A percentile compares a stretch with the other conserved stretches of the same genome.
Conservation (phyloP, 2,113 vertebrate species). For the Synodontis membranacea region DNA sequence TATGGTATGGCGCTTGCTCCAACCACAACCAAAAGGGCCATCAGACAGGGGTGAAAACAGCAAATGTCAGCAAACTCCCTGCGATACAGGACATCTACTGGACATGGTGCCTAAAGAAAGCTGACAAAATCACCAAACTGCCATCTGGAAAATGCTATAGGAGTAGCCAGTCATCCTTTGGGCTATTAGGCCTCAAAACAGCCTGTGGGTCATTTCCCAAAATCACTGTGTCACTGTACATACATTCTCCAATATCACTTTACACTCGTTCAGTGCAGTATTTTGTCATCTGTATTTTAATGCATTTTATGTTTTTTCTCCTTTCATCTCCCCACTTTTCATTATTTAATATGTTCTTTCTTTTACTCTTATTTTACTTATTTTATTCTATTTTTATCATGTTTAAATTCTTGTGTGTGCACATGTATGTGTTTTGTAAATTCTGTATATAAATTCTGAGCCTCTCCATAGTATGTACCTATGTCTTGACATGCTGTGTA, state of each 20-base stretch:
- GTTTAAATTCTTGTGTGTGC: background rate
- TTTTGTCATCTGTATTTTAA: background rate
- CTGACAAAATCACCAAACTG: background rate
- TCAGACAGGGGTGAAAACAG: background rate
- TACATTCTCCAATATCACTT: background rate
- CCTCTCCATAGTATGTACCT: background rate
- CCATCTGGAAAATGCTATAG: background rate
- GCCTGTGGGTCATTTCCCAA: background rate
- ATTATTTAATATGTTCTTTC: background rate
- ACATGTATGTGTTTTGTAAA: background rate
- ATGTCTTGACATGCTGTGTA: background rate
- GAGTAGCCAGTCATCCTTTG: background rate
- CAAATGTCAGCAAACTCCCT: background rate
- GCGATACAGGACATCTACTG: background rate
- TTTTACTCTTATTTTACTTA: background rate
- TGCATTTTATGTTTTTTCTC: background rate
- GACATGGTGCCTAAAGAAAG: background rate
- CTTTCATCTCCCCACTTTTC: background rate
- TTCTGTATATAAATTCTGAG: background rate
- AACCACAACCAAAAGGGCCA: background rate
- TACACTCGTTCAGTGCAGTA: background rate
- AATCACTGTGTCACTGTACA: background rate
- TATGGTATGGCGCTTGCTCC: background rate
- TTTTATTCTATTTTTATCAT: background rate
- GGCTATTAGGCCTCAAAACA: background rate